A percentile compares a stretch with the other conserved stretches of the same genome.
These are phyloP conservation scores for Tapirus indicus DNA, from an alignment of 2,797 vertebrate species.

Conservation along the genomic window DNA sequence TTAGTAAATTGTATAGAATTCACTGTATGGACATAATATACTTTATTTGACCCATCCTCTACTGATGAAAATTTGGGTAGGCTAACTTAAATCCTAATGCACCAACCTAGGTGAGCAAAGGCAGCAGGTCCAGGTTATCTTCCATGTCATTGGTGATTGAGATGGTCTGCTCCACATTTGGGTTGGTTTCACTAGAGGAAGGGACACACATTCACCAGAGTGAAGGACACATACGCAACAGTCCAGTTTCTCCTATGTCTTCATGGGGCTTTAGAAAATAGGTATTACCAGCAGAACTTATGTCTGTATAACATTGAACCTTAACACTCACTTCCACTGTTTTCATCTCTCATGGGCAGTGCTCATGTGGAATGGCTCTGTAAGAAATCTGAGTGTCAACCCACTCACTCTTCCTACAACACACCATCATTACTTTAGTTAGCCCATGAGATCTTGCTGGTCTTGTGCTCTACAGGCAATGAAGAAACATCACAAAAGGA, in stretches of 20 bases:
- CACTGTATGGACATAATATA: background rate
- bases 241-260: background rate
- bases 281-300: background rate
- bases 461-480: background rate
- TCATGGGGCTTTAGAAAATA: background rate
- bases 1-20: background rate
- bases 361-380: background rate
- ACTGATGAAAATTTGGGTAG: background rate
- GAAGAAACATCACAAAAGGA: background rate
- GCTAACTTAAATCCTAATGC: slow-evolving; percentile 45
- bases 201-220: background rate
- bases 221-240: background rate
- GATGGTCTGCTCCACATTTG: slow-evolving; percentile 94
- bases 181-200: slow-evolving; percentile 91
- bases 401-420: background rate
- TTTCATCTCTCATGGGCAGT: background rate
- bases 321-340: background rate
- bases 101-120: slow-evolving; percentile 88
- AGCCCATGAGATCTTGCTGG: background rate
- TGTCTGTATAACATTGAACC: background rate
- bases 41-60: background rate
- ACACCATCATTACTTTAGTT: too few relatives aligned
- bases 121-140: slow-evolving; percentile 87
- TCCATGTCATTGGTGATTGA: slow-evolving; percentile 91
- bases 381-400: background rate